Percentiles rank a stretch among this genome's conserved stretches.
These are phyloP conservation scores for Drosophila anceps DNA, from an alignment of 2,888 invertebrate genomes.

Conservation along the genomic window DNA sequence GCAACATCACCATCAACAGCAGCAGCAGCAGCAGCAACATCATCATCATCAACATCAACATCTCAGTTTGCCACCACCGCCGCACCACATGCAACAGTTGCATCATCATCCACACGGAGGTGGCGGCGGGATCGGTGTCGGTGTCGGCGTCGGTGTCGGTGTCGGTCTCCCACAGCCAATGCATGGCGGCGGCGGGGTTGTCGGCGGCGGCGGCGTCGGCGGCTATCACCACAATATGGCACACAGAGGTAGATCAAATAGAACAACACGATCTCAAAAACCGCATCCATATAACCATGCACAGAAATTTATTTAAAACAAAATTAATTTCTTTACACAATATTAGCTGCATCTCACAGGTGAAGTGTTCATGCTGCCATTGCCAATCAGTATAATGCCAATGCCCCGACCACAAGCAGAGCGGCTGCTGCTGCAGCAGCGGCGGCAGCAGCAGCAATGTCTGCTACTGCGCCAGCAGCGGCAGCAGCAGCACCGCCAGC, in stretches of 20 bases:
- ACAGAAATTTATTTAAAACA: conserved; percentile 84
- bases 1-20: conserved; percentile 25
- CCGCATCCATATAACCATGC: conserved; percentile 85
- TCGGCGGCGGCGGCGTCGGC: conserved; percentile 40
- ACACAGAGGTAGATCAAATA: conserved; percentile 85
- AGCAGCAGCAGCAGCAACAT: conserved; percentile 26
- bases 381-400: conserved; percentile 66
- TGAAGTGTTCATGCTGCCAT: conserved; percentile 79
- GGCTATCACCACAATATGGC: conserved; percentile 83
- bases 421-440: conserved; percentile 18
- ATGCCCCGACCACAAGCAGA: conserved; percentile 45
- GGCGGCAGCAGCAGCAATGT: conserved; percentile 16
- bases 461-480: conserved; percentile 21
- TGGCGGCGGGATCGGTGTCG: conserved; percentile 47
- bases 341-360: conserved; percentile 78
- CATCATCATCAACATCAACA: conserved; percentile 55
- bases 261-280: conserved; percentile 85
- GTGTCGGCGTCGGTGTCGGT: conserved; percentile 47
- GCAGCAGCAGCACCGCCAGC: conserved; percentile 24
- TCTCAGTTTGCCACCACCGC: conserved; percentile 67
- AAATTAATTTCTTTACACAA: conserved; percentile 79
- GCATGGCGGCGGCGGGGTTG: conserved; percentile 52
- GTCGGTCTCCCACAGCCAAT: conserved; percentile 56
- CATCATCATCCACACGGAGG: conserved; percentile 58
- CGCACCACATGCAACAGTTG: conserved; percentile 70